A percentile compares a stretch with the other conserved stretches of the same genome.
These are phyloP conservation scores for Cyanistes caeruleus DNA, from an alignment of 2,113 vertebrate species.

Conservation along the genomic window DNA sequence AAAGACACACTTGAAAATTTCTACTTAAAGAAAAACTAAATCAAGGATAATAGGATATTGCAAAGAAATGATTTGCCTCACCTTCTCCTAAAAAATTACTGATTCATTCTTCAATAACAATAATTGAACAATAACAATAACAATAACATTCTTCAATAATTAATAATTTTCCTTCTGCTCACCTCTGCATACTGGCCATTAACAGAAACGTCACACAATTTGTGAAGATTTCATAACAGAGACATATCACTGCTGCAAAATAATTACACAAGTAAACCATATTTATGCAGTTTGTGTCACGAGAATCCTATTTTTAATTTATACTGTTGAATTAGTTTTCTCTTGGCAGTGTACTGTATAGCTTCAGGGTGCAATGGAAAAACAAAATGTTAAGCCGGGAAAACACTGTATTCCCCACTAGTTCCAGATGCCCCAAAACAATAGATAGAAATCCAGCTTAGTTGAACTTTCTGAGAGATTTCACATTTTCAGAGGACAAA, in stretches of 20 bases:
- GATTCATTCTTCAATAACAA: not conserved
- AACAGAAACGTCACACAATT: not conserved
- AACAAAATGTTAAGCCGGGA: conserved; percentile 52
- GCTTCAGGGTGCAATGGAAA: conserved; percentile 62
- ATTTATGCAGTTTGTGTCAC: conserved; percentile 54
- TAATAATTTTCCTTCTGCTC: not conserved
- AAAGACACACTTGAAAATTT: not conserved
- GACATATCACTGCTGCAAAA: conserved; percentile 13
- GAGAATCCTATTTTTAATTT: conserved; percentile 64
- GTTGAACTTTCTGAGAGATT: not conserved
- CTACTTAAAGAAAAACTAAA: not conserved
- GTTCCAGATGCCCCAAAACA: conserved; percentile 64
- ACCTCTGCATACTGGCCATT: not conserved
- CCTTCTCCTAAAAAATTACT: not conserved
- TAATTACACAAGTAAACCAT: conserved; percentile 41
- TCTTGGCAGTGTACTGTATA: conserved; percentile 54
- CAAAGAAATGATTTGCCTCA: not conserved
- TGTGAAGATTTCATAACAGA: conserved; percentile 12
- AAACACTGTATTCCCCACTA: conserved; percentile 44
- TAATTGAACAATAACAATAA: no score
- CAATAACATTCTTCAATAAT: not conserved
- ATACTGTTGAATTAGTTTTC: conserved; percentile 55
- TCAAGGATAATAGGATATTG: not conserved
- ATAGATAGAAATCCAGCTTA: conserved; percentile 41
- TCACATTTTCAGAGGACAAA: not conserved